Percentiles rank a stretch among this genome's conserved stretches.
Conservation (phyloP, 2,888 invertebrate species). For the Lasioglossum figueresi region DNA sequence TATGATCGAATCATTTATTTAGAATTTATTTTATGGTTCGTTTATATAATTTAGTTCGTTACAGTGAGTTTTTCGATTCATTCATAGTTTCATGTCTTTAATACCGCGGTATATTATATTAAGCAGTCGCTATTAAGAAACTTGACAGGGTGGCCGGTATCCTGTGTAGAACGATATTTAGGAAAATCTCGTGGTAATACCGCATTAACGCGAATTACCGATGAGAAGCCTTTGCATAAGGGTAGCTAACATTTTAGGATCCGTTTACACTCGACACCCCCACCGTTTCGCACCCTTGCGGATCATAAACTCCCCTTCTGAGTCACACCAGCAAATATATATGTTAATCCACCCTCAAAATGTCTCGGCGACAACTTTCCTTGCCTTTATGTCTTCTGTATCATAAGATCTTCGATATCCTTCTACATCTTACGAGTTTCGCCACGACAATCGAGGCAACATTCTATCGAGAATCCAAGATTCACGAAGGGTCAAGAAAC, state of each 20-base stretch:
- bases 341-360: constrained; percentile 11
- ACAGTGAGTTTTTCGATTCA: neutral
- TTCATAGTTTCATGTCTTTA: no score
- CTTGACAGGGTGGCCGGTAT: neutral
- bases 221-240: neutral
- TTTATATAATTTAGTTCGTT: neutral
- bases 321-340: constrained; percentile 13
- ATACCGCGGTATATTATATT: neutral
- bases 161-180: neutral
- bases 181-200: neutral
- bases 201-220: constrained; percentile 3
- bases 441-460: neutral
- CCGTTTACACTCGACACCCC: constrained; percentile 13
- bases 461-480: neutral
- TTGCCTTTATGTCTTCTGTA: neutral
- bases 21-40: neutral
- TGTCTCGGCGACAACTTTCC: constrained; percentile 9
- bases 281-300: neutral
- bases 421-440: neutral
- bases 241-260: constrained; percentile 1
- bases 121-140: neutral
- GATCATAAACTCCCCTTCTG: constrained; percentile 19
- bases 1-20: neutral
- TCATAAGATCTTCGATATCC: neutral
- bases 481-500: constrained; percentile 2